A percentile compares a stretch with the other conserved stretches of the same genome.
Conservation (phyloP, 92 coral and sea anemone species). For the Parazoanthus darwini region DNA sequence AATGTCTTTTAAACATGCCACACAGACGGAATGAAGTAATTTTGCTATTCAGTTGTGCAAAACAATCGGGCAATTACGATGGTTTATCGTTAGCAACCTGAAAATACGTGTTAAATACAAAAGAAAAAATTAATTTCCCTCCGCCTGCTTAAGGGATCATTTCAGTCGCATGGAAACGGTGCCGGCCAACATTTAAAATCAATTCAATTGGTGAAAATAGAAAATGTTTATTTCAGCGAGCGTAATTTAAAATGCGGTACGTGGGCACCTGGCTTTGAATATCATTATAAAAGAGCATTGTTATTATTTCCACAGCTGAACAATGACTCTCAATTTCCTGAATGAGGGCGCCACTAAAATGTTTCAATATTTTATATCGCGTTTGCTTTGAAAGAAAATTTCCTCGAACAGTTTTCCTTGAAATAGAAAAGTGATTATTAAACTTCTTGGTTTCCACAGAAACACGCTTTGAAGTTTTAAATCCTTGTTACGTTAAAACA, state of each 20-base stretch:
- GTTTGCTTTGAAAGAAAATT: conserved; percentile 28
- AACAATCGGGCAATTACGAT: conserved; percentile 25
- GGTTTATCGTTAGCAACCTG: conserved; percentile 26
- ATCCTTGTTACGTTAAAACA: not conserved
- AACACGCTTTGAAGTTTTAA: not conserved
- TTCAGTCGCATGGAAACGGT: conserved; percentile 40
- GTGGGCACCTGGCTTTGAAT: conserved; percentile 28
- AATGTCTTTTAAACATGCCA: conserved; percentile 32
- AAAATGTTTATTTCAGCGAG: conserved; percentile 11
- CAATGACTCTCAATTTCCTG: conserved; percentile 30
- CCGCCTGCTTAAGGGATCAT: conserved; percentile 36
- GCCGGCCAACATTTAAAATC: conserved; percentile 12
- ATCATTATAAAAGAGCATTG: conserved; percentile 3
- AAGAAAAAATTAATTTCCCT: conserved; percentile 23
- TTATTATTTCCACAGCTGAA: conserved; percentile 10
- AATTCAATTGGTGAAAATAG: conserved; percentile 37
- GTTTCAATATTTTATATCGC: conserved; percentile 37
- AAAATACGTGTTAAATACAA: conserved; percentile 14
- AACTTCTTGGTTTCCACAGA: not conserved
- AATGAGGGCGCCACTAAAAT: conserved; percentile 21
- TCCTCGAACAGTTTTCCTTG: conserved; percentile 12
- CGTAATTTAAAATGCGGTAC: conserved; percentile 18
- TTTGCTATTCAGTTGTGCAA: too few species aligned
- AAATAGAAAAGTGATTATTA: conserved; percentile 20
- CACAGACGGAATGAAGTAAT: conserved; percentile 10